Percentiles rank a stretch among this genome's conserved stretches.
Conservation (phyloP, 2,113 vertebrate species). For the Channa argus region DNA sequence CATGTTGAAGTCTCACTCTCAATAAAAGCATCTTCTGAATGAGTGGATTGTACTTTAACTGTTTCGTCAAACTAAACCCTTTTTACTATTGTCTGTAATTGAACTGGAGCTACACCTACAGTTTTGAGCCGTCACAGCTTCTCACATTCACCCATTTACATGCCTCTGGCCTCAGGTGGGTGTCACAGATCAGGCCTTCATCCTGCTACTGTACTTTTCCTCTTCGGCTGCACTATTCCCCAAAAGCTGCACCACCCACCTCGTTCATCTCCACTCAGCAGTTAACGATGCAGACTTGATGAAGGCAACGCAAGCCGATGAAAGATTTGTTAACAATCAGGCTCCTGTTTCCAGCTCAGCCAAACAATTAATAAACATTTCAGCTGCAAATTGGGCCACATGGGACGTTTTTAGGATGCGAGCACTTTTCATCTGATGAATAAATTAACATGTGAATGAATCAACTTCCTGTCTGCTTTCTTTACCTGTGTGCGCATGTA, state of each 20-base stretch:
- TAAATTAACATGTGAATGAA: conserved; percentile 47
- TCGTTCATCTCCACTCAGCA: background rate
- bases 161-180: too few relatives aligned
- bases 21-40: too few relatives aligned
- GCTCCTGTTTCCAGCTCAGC: conserved; percentile 15
- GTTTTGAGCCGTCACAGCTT: too few relatives aligned
- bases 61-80: too few relatives aligned
- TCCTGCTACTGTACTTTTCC: background rate
- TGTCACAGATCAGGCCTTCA: too few relatives aligned
- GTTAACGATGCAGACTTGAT: background rate
- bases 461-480: conserved; percentile 33
- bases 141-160: too few relatives aligned
- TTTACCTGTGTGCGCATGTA: background rate
- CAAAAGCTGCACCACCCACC: background rate
- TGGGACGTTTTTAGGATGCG: conserved; percentile 47
- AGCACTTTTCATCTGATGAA: conserved; percentile 56
- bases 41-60: too few relatives aligned
- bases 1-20: too few relatives aligned
- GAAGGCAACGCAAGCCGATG: conserved; percentile 11
- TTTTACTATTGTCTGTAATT: too few relatives aligned
- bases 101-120: too few relatives aligned
- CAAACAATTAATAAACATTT: conserved; percentile 62
- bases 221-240: background rate
- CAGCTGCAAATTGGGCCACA: conserved; percentile 49
- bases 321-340: conserved; percentile 26